Conservation (phyloP, 2,797 vertebrate genomes). For the Rallus crepitans region DNA sequence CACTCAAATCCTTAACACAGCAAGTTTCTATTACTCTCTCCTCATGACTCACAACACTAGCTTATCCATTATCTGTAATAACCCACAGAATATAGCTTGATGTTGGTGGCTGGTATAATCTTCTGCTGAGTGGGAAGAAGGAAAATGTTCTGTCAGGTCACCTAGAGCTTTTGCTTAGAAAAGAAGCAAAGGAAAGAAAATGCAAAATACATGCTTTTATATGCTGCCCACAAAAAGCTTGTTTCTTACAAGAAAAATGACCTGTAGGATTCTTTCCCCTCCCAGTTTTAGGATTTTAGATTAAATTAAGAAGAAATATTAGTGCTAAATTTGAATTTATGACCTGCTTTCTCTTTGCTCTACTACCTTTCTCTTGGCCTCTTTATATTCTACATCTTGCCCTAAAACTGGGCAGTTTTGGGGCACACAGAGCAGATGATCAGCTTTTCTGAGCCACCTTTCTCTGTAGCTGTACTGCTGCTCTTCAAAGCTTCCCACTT, state of each 20-base stretch:
- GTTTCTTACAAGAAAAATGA: not conserved
- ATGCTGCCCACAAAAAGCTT: not conserved
- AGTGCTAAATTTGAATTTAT: not conserved
- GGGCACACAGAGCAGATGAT: not conserved
- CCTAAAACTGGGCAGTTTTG: not conserved
- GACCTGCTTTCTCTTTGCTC: not conserved
- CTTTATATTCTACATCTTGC: not conserved
- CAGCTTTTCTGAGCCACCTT: not conserved
- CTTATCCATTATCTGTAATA: not conserved
- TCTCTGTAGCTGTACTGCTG: not conserved
- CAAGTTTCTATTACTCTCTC: not conserved
- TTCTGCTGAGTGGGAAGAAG: not conserved
- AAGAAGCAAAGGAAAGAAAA: not conserved
- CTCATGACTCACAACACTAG: not conserved
- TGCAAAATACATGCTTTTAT: not conserved
- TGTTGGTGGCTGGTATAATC: not conserved
- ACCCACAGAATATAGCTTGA: not conserved
- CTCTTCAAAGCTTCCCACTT: not conserved
- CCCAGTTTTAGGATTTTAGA: not conserved
- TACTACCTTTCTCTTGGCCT: not conserved
- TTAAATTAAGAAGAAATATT: not conserved
- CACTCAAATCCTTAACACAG: not conserved
- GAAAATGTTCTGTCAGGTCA: not conserved
- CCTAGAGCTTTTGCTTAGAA: not conserved
- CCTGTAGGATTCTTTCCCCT: not conserved